Conservation (phyloP, 2,888 invertebrate species). For the Lutraria lutraria region DNA sequence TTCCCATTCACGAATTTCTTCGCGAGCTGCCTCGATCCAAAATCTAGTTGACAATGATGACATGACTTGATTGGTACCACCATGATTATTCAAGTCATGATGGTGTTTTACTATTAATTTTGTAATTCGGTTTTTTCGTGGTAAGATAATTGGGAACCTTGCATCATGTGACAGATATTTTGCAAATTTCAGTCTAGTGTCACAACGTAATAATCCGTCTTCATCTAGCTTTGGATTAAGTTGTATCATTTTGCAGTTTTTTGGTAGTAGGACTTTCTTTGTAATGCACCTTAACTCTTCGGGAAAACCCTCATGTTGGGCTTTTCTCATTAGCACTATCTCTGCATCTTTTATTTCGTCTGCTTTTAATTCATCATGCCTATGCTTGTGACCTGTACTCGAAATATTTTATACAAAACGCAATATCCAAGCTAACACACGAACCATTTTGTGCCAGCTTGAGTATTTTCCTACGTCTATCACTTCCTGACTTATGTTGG, state of each 20-base stretch:
- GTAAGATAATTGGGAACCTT: conserved; percentile 14
- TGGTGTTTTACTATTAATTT: conserved; percentile 56
- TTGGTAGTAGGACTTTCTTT: background rate
- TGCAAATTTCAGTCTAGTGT: conserved; percentile 17
- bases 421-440: background rate
- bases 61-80: conserved; percentile 59
- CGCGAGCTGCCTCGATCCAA: conserved; percentile 64
- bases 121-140: conserved; percentile 40
- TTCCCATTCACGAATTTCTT: conserved; percentile 62
- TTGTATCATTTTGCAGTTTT: background rate
- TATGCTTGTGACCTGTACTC: background rate
- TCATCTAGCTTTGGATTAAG: conserved; percentile 24
- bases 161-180: conserved; percentile 15
- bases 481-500: background rate
- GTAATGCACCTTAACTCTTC: background rate
- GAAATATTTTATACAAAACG: no score
- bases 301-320: background rate
- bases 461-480: conserved; percentile 14
- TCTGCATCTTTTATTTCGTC: background rate
- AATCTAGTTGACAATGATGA: conserved; percentile 51
- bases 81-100: conserved; percentile 55
- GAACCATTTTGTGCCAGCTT: conserved; percentile 7
- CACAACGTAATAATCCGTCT: conserved; percentile 5
- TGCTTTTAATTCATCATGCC: background rate
- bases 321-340: background rate